Evolutionary conservation across 2,113 vertebrate genomes (phyloP).

Genomic region (Uria lomvia): DNA sequence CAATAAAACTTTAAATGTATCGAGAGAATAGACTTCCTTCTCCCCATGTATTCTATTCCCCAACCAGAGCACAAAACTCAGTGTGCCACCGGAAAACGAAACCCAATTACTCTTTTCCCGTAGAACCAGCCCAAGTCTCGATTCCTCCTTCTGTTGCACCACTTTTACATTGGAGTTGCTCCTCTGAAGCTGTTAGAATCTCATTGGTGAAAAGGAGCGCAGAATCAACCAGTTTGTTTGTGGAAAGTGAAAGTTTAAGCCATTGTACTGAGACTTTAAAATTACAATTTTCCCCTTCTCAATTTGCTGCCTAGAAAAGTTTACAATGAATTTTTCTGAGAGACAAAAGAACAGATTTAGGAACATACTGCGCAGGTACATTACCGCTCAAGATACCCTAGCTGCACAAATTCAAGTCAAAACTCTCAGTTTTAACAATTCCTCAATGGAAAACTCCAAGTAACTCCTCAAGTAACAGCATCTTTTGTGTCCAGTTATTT

Average conservation of each 20-base stretch:
- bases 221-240: neutral
- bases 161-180: neutral
- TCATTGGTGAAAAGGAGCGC: neutral
- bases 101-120: neutral
- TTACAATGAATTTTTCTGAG: neutral
- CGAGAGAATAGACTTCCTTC: neutral
- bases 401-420: neutral
- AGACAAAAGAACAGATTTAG: neutral
- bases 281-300: neutral
- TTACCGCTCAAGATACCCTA: neutral
- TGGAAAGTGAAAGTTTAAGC: neutral
- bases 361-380: neutral
- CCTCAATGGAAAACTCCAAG: neutral
- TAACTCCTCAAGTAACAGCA: neutral
- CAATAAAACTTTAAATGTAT: neutral
- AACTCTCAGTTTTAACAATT: neutral
- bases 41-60: rapidly evolving
- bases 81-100: neutral
- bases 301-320: neutral
- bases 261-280: neutral
- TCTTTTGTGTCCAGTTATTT: neutral
- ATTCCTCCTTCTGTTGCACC: neutral
- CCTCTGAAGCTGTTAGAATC: neutral
- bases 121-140: neutral
- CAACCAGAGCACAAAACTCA: neutral